These are phyloP conservation scores for Aphelocoma coerulescens DNA, from an alignment of 2,113 vertebrate genomes.

Conservation along the genomic window DNA sequence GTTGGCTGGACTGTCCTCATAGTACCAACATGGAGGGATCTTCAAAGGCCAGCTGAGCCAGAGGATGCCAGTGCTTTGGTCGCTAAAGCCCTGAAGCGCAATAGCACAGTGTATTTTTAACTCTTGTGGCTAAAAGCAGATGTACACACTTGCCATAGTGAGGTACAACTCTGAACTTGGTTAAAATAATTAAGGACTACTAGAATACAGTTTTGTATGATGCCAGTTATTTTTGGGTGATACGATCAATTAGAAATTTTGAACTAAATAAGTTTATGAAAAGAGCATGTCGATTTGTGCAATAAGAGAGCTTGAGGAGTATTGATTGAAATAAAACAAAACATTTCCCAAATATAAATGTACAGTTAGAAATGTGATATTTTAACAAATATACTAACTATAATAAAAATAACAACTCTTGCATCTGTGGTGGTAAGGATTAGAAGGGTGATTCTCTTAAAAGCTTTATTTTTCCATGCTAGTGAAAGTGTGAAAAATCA, in stretches of 20 bases:
- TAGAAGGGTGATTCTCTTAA: background rate
- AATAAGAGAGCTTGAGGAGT: background rate
- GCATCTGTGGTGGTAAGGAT: background rate
- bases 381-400: background rate
- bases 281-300: background rate
- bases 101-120: background rate
- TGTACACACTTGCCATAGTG: background rate
- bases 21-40: no score
- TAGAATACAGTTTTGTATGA: background rate
- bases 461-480: background rate
- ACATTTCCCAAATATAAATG: background rate
- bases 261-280: background rate
- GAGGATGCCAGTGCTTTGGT: background rate
- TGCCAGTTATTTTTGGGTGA: background rate
- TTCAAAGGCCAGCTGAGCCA: background rate
- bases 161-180: background rate
- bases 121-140: background rate
- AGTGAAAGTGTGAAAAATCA: background rate
- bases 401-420: background rate
- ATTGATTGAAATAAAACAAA: background rate
- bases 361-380: background rate
- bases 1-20: fast-evolving
- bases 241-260: background rate
- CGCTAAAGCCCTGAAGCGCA: fast-evolving
- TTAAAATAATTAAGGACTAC: background rate